A percentile compares a stretch with the other conserved stretches of the same genome.
Evolutionary conservation across 2,888 invertebrate genomes (phyloP).

Genomic region (Timema podura): DNA sequence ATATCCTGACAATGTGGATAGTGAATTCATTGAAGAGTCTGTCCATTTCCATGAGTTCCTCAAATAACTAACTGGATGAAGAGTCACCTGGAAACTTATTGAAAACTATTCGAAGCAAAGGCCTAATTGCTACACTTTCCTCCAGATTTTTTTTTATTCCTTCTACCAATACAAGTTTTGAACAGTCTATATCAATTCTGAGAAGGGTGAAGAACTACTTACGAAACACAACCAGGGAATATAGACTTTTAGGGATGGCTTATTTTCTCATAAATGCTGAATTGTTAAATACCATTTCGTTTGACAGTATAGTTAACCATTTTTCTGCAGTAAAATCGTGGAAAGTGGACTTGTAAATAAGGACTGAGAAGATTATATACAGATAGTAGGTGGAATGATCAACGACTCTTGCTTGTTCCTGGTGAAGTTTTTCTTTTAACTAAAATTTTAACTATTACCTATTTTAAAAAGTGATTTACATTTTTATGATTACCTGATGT

Average conservation of each 20-base stretch:
- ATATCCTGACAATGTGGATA: conserved; percentile 1
- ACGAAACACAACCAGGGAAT: background rate
- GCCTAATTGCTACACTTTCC: background rate
- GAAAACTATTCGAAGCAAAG: background rate
- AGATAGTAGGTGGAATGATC: too few species aligned
- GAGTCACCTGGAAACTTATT: background rate
- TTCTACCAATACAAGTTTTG: conserved; percentile 5
- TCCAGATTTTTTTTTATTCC: background rate
- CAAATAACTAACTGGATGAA: background rate
- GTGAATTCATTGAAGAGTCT: background rate
- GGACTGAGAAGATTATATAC: background rate
- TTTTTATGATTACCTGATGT: background rate
- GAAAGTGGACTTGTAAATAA: background rate
- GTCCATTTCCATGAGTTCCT: background rate
- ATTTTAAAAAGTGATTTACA: background rate
- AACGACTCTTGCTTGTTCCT: background rate
- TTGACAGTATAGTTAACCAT: background rate
- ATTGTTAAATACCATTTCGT: background rate
- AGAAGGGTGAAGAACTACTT: conserved; percentile 5
- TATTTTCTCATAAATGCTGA: background rate
- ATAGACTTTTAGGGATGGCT: background rate
- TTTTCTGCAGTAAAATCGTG: background rate
- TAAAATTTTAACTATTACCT: background rate
- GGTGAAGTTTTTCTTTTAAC: background rate
- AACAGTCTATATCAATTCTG: background rate